Evolutionary conservation across 1,140 invertebrate genomes (phyloP).

Genomic region (Pseudomyrmex cubaensis): DNA sequence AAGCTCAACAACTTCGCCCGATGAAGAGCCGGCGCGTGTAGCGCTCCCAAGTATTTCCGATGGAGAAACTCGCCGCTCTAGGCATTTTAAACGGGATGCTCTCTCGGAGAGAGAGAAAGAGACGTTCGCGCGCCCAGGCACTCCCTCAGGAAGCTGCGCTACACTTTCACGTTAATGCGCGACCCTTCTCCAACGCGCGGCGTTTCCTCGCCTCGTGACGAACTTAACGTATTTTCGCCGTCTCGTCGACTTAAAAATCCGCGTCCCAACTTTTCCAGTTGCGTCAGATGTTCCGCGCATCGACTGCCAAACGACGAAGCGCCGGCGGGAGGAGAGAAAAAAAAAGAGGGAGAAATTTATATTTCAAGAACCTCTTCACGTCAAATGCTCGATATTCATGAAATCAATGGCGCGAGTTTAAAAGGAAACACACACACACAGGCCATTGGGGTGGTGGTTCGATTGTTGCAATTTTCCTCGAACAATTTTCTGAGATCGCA

Average conservation of each 20-base stretch:
- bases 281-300: constrained; percentile 29
- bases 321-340: neutral
- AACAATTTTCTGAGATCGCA: too few species aligned
- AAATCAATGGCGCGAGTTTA: neutral
- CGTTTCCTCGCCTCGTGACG: constrained; percentile 7
- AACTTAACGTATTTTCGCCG: constrained; percentile 57
- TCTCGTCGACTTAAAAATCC: constrained; percentile 47
- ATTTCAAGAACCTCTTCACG: neutral
- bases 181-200: neutral
- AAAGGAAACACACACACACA: too few species aligned
- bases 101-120: too few species aligned
- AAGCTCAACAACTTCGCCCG: constrained; percentile 29
- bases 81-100: constrained; percentile 61
- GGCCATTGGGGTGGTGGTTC: too few species aligned
- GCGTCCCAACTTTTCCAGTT: constrained; percentile 34
- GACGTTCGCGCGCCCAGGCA: too few species aligned
- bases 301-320: constrained; percentile 17
- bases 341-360: neutral
- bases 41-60: constrained; percentile 41
- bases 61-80: constrained; percentile 46
- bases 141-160: too few species aligned
- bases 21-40: constrained; percentile 31
- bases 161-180: constrained; percentile 67
- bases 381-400: neutral
- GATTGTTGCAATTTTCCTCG: too few species aligned